A percentile compares a stretch with the other conserved stretches of the same genome.
These are phyloP conservation scores for Melanotus villosus DNA, from an alignment of 2,888 invertebrate species.

Conservation along the genomic window DNA sequence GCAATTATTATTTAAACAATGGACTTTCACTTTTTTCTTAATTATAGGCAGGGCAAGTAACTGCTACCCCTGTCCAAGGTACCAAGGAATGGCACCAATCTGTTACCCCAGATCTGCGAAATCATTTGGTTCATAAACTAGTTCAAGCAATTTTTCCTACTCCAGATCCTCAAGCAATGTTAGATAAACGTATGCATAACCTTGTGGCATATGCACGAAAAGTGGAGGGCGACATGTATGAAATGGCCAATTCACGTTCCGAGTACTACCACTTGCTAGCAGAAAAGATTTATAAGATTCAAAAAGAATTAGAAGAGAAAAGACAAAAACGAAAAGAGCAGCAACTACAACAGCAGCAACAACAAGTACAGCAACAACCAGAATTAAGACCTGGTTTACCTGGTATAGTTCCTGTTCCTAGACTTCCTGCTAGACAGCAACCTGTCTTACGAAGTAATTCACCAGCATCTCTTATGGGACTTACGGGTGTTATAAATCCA, in stretches of 20 bases:
- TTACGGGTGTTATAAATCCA: constrained; percentile 57
- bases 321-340: constrained; percentile 91
- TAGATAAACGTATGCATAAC: constrained; percentile 97
- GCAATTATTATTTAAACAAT: too few relatives aligned
- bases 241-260: constrained; percentile 96
- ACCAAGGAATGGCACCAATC: constrained; percentile 98
- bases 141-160: constrained; percentile 99
- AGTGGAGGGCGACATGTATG: constrained; percentile 99
- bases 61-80: constrained; percentile 85
- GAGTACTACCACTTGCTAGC: constrained; percentile 99
- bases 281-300: constrained; percentile 99
- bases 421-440: constrained; percentile 57
- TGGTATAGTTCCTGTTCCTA: constrained; percentile 49
- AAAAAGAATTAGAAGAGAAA: constrained; percentile 97
- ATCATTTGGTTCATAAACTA: constrained; percentile 99
- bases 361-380: constrained; percentile 61
- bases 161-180: constrained; percentile 95
- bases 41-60: constrained; percentile 81
- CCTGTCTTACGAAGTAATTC: constrained; percentile 78
- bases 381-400: constrained; percentile 53
- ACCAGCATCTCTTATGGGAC: constrained; percentile 69
- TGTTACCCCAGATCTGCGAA: constrained; percentile 96
- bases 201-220: constrained; percentile 98
- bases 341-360: constrained; percentile 70
- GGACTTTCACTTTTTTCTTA: too few relatives aligned